phyloP scores from a whole-genome alignment of 2,113 vertebrate genomes.

The Neotragus pygmaeus region DNA sequence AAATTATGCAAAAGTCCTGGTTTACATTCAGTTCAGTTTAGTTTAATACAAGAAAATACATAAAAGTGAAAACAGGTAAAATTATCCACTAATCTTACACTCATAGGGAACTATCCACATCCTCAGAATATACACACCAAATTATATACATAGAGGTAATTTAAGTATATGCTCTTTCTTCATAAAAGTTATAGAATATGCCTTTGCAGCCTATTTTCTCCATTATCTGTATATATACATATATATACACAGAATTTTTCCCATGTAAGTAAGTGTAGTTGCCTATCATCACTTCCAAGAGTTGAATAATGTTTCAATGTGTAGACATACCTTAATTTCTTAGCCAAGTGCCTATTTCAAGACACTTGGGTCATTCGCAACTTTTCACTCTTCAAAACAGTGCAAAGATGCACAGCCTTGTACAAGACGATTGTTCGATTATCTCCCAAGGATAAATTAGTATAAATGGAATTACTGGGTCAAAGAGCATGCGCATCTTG shows the following conservation, averaged over 20 bases:
- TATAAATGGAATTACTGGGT: not conserved
- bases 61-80: not conserved
- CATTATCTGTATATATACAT: not conserved
- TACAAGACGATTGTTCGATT: not conserved
- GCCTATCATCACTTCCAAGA: not conserved
- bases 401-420: not conserved
- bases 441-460: not conserved
- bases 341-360: not conserved
- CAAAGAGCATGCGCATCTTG: not conserved
- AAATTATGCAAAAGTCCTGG: not conserved
- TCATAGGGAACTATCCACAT: not conserved
- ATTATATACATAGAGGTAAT: not conserved
- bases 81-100: not conserved
- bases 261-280: not conserved
- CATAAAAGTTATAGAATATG: not conserved
- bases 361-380: not conserved
- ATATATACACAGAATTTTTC: not conserved
- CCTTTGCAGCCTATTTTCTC: not conserved
- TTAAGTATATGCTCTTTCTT: not conserved
- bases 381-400: conserved; percentile 3
- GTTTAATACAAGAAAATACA: conserved; percentile 10
- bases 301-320: not conserved
- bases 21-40: no score
- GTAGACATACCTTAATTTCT: not conserved
- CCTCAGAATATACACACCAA: not conserved